Base-by-base conservation (phyloP, 2,888 invertebrate species). In the Iphiclides podalirius region DNA sequence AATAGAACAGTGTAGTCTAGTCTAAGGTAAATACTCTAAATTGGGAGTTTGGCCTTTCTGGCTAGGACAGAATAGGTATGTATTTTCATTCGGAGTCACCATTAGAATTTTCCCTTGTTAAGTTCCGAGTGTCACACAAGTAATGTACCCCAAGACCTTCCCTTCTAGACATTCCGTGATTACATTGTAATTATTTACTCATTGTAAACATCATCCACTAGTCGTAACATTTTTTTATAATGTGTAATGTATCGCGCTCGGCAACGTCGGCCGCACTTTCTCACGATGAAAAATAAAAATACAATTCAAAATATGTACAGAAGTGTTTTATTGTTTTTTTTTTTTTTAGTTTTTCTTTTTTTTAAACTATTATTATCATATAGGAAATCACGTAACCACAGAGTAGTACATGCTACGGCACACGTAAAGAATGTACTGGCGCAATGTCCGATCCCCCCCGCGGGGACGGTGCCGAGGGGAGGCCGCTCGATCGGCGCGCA, bases 251-350 rank as follows among this genome's bases (percentile, higher is more conserved):
- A 58, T 55, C 60, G 53, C 52, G 51, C 47, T 52, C 16, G 28
- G 52, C 49, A 42, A 47, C 46, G 47, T 52, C 52, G 54, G 55
- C 53, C 50, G 52, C 53, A 52, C 49, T 53, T 53, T 52, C 33
- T 4, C 34, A 8, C 13, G 8, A 26, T 26, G 8, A 26, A 72
- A 79, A 84, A 82, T 82, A 80, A 85, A 85, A 85, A 77, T 73
- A 82, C 77, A 63, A 72, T 79, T 80, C 73, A 84, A 79, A 87
- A 82, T 89, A 89, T 88, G 87, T 88, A 88, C 88, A 88, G 84
- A 84, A 68, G 83, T 40, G 40, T 47, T 47, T 39, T 26, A 77
- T 75, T 26, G 26, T 26, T 26, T 26, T 26, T 20, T 26, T 26
- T 26, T 26, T 26, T 26, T 26, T 26, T 26, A 7, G 9, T 7